Base-by-base conservation (phyloP, 2,113 vertebrate genomes). In the Odontophorus gujanensis region DNA sequence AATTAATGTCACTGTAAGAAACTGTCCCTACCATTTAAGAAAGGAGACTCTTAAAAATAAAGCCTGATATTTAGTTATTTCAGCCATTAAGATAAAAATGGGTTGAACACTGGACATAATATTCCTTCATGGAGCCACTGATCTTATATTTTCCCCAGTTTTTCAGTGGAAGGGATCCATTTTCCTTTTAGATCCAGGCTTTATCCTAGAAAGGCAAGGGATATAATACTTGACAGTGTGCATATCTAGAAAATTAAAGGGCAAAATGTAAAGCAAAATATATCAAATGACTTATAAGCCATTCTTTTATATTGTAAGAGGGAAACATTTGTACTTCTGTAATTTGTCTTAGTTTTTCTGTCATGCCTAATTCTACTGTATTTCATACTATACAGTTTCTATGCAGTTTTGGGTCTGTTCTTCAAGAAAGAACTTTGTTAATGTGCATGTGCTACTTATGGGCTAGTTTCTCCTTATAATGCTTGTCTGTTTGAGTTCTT, bases 171-270 rank as follows among this genome's bases (percentile, higher is more conserved):
- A 69, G 36, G 32, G 45, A 69, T 61, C 53, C 16, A 3, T 87
- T 93, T 93, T 32, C 34, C 38, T 90, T 61, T 36, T 53, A 84
- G 18, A 53, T 34, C 42, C 36, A 43, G 1, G 0, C 25, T 85
- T 89, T 24, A 50, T 36, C 81, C 12, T 15, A 43, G 30, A 81
- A 72, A 68, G 73, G 47, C 67, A 65, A 48, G 34, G 34, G 4
- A 13, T 75, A 10, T 11, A 36, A 89, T 53, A 61, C n/a, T 55
- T 78, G 48, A 32, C 55, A 90, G 75, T 36, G 45, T 53, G 38
- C 40, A 42, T 90, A 48, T 45, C 79, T 93, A 87, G 66, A 59
- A 84, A 85, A 85, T 93, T 55, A 62, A 76, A 88, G 74, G 47
- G 19, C 32, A 88, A 72, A 81, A 72, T 57, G 32, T 89, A 72